Evolutionary conservation across 1,140 invertebrate species (phyloP).

Genomic region (Scaptodrosophila lebanonensis): DNA sequence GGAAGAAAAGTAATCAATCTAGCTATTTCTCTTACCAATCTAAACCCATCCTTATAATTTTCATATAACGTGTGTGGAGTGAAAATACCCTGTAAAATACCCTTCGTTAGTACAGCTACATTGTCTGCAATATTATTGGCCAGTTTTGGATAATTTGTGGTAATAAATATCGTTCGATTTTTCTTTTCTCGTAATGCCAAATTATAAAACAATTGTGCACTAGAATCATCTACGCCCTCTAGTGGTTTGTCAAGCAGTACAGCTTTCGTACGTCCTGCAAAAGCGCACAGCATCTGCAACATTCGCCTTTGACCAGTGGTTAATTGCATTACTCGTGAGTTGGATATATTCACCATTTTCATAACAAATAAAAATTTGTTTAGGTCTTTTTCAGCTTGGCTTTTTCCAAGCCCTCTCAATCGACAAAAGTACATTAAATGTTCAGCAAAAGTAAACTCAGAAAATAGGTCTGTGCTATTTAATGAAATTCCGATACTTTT

Average conservation of each 20-base stretch:
- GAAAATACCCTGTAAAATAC: conserved; percentile 6
- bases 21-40: conserved; percentile 55
- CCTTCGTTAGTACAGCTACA: conserved; percentile 25
- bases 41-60: conserved; percentile 13
- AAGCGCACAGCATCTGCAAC: conserved; percentile 31
- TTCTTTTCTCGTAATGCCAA: conserved; percentile 18
- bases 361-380: conserved; percentile 5
- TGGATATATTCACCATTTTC: background rate
- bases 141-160: conserved; percentile 27
- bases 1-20: too few species aligned
- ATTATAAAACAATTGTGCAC: conserved; percentile 14
- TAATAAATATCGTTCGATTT: conserved; percentile 30
- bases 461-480: background rate
- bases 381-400: conserved; percentile 11
- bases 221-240: conserved; percentile 34
- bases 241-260: conserved; percentile 42
- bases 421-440: conserved; percentile 34
- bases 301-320: conserved; percentile 28
- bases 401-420: conserved; percentile 20
- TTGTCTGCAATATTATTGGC: conserved; percentile 44
- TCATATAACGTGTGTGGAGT: background rate
- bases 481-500: conserved; percentile 2
- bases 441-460: conserved; percentile 32
- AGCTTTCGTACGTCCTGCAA: conserved; percentile 29
- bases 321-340: background rate